phyloP scores from a whole-genome alignment of 2,888 invertebrate genomes.

The Beris chalybata region DNA sequence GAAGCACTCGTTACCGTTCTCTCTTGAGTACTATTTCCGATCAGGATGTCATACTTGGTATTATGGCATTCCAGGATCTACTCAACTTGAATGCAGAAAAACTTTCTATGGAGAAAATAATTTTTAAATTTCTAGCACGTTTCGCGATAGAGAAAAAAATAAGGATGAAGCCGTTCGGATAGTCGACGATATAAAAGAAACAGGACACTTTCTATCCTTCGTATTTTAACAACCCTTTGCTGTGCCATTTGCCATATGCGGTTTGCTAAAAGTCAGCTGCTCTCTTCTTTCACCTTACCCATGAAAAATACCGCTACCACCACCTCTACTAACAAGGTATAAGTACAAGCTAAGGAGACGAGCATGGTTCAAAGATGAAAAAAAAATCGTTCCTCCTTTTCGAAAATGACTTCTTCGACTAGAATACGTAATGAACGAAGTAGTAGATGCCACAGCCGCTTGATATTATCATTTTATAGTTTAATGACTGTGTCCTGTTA shows the following conservation, averaged over 20 bases:
- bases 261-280: no score
- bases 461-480: conserved; percentile 11
- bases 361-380: no score
- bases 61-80: conserved; percentile 1
- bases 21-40: conserved; percentile 14
- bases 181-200: no score
- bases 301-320: no score
- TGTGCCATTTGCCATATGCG: no score
- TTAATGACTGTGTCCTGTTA: conserved; percentile 8
- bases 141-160: background rate
- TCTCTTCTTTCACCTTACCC: no score
- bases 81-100: conserved; percentile 4
- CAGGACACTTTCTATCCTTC: no score
- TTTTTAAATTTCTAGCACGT: conserved; percentile 17
- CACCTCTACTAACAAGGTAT: no score
- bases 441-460: background rate
- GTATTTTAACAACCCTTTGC: no score
- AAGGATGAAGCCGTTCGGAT: no score
- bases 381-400: background rate
- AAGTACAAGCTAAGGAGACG: no score
- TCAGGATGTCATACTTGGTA: conserved; percentile 14
- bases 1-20: conserved; percentile 4
- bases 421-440: background rate
- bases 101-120: background rate
- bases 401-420: background rate